Percentiles rank a stretch among this genome's conserved stretches.
Evolutionary conservation across 2,797 vertebrate genomes (phyloP).

Genomic region (Garrulus glandarius): DNA sequence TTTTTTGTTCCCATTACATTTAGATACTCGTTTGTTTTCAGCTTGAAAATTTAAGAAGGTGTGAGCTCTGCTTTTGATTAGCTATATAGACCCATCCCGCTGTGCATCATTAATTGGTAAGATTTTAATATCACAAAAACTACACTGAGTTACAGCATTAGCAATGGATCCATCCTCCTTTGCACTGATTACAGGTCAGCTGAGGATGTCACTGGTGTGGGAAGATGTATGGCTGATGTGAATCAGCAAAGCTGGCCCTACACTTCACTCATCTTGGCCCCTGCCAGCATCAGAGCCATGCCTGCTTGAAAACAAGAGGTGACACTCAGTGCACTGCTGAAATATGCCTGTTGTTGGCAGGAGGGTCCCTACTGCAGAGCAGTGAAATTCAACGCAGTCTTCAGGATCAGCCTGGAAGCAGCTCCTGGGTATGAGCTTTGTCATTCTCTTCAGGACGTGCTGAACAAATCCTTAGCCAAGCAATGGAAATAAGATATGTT

Average conservation of each 20-base stretch:
- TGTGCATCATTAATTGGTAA: background rate
- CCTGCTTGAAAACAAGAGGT: background rate
- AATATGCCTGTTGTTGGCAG: background rate
- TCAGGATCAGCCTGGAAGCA: background rate
- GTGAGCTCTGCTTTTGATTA: background rate
- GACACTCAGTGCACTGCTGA: background rate
- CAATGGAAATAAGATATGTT: background rate
- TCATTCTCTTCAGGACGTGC: background rate
- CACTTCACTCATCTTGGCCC: background rate
- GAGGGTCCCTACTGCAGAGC: background rate
- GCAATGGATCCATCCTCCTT: background rate
- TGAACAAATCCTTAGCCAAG: background rate
- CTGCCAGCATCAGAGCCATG: background rate
- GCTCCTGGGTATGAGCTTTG: background rate
- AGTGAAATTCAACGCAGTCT: background rate
- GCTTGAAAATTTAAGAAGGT: background rate
- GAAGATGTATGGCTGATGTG: background rate
- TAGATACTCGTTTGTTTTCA: background rate
- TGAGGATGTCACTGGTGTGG: background rate
- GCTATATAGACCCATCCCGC: background rate
- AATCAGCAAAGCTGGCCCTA: background rate
- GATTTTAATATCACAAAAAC: background rate
- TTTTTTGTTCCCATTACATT: background rate
- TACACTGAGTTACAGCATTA: background rate
- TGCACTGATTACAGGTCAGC: rapidly evolving